Percentiles rank a stretch among this genome's conserved stretches.
phyloP scores from a whole-genome alignment of 2,797 vertebrate species.

The Crocodylus rhombifer region DNA sequence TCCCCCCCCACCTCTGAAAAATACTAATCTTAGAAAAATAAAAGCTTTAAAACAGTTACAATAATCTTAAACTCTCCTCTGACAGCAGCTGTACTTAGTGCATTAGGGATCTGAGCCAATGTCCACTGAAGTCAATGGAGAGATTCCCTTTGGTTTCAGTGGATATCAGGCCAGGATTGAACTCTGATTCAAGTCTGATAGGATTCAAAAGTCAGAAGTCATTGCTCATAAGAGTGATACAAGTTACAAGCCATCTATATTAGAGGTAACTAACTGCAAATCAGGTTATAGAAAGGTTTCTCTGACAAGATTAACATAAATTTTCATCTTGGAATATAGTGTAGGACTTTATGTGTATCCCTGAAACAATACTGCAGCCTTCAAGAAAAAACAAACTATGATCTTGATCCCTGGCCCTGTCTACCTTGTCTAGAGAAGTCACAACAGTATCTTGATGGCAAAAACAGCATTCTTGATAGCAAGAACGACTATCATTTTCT shows the following conservation, averaged over 20 bases:
- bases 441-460: neutral
- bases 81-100: constrained; percentile 27
- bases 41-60: neutral
- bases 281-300: neutral
- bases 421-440: neutral
- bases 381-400: neutral
- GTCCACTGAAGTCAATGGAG: constrained; percentile 11
- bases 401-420: neutral
- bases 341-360: neutral
- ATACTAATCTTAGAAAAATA: neutral
- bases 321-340: neutral
- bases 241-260: neutral
- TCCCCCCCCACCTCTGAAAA: no score
- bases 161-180: neutral
- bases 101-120: neutral
- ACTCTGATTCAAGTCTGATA: neutral
- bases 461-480: neutral
- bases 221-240: neutral
- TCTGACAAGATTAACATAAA: neutral
- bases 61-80: constrained; percentile 19
- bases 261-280: constrained; percentile 12
- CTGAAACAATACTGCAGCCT: neutral
- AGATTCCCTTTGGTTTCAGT: neutral
- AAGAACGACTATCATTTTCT: neutral
- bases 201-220: neutral